phyloP scores from a whole-genome alignment of 2,113 vertebrate genomes.

The Gnathonemus echidnorhynchus region DNA sequence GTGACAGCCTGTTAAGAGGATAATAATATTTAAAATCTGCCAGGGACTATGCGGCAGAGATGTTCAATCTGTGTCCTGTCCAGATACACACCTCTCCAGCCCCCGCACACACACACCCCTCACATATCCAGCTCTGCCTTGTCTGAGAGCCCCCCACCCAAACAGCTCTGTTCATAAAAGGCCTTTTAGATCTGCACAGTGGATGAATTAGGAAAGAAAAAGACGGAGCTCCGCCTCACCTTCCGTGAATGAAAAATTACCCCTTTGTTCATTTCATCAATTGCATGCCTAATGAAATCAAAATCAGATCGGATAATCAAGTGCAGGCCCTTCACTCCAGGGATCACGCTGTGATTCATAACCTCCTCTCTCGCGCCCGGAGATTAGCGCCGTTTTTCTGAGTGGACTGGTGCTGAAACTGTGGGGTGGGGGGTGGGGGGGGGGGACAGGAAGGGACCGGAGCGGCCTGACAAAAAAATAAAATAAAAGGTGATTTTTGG shows the following conservation, averaged over 20 bases:
- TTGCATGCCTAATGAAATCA: slow-evolving; percentile 79
- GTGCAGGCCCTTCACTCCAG: slow-evolving; percentile 59
- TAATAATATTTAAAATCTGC: slow-evolving; percentile 66
- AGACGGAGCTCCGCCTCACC: slow-evolving; percentile 66
- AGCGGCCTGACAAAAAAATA: not conserved
- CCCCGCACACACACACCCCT: slow-evolving; percentile 36
- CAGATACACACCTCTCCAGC: slow-evolving; percentile 39
- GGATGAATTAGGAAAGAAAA: slow-evolving; percentile 67
- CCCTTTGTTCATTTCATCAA: slow-evolving; percentile 74
- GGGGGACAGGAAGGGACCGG: not conserved
- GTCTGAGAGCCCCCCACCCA: not conserved
- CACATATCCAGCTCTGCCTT: slow-evolving; percentile 51
- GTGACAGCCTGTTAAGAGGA: slow-evolving; percentile 51
- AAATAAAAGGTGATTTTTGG: not conserved
- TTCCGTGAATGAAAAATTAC: slow-evolving; percentile 71
- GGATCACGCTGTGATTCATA: slow-evolving; percentile 62
- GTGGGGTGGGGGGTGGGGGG: not conserved
- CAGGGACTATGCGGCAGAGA: slow-evolving; percentile 55
- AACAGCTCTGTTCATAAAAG: slow-evolving; percentile 58
- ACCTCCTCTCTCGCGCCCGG: slow-evolving; percentile 61
- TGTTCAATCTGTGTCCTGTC: slow-evolving; percentile 46
- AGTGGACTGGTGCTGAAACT: slow-evolving; percentile 43
- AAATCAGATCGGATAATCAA: slow-evolving; percentile 71
- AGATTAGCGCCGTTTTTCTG: slow-evolving; percentile 59
- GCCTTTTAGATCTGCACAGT: slow-evolving; percentile 58